Base-by-base conservation (phyloP, 2,888 invertebrate genomes). In the Tetranychus piercei region DNA sequence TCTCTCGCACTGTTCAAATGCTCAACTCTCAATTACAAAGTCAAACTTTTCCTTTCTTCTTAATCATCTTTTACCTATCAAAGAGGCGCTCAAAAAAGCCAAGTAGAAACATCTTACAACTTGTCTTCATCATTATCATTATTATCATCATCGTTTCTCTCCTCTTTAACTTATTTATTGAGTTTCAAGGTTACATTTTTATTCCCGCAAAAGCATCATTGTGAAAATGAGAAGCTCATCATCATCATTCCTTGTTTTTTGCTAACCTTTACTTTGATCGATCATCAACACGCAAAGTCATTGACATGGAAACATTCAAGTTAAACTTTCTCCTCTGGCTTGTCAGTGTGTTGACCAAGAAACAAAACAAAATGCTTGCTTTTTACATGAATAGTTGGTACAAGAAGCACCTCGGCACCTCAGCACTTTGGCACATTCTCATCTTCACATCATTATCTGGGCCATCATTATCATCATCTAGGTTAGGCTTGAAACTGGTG, bases 211-310 rank as follows among this genome's bases (percentile, higher is more conserved):
- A 55, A 55, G 11, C 55, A 55, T 55, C 55, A 55, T 55, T 55
- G 55, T 55, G 55, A 55, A 55, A 55, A 55, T 55, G 15, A 55
- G 55, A 55, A 15, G 55, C 55, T 55, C 55, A 55, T 55, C 45
- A 45, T 45, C 45, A 45, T 45, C 55, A 55, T 55, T 34, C 23
- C 45, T 15, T 6, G 5, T 55, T 55, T 9, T 55, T 15, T 55
- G 55, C 55, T 55, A 15, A 15, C 34, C 34, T 34, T 34, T 34
- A 34, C 34, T 34, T 55, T 9, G 15, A 55, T 55, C 55, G 15
- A 55, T 55, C 55, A 55, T 55, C 55, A 55, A 55, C 55, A 55
- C 55, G 55, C 55, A 55, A 55, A 55, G 55, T 55, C 55, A 55
- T 55, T 55, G 55, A 55, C 55, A 55, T 55, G 55, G 11, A 55